Conservation (phyloP, 2,888 invertebrate genomes). For the Drosophila algonquin region DNA sequence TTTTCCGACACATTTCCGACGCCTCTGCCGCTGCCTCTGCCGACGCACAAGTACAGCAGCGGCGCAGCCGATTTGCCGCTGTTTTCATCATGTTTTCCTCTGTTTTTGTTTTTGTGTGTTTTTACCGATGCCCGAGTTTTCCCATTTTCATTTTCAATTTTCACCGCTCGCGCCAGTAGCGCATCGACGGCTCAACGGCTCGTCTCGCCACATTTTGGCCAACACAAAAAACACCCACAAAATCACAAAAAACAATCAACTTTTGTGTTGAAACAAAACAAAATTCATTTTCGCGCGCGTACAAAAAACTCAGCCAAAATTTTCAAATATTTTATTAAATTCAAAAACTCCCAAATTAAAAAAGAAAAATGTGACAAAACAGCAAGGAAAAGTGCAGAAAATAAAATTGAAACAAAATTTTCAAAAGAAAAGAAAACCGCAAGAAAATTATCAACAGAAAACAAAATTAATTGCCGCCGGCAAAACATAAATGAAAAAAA, state of each 20-base stretch:
- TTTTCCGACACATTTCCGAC: constrained; percentile 59
- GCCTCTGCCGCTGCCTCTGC: constrained; percentile 23
- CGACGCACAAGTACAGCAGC: constrained; percentile 61
- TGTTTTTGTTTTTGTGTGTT: constrained; percentile 38
- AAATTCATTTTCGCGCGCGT: constrained; percentile 17
- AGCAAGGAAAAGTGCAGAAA: constrained; percentile 6
- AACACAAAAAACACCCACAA: too few relatives aligned
- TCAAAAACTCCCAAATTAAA: constrained; percentile 1
- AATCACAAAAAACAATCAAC: constrained; percentile 8
- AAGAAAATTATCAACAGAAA: constrained; percentile 9
- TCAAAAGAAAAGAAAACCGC: constrained; percentile 6
- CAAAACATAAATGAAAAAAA: constrained; percentile 27
- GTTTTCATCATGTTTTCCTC: constrained; percentile 39
- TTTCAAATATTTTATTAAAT: not conserved
- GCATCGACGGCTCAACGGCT: constrained; percentile 82
- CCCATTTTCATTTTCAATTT: constrained; percentile 81
- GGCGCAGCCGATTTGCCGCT: constrained; percentile 68
- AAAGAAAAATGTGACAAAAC: constrained; percentile 3
- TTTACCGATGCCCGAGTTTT: constrained; percentile 71
- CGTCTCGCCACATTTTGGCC: constrained; percentile 76
- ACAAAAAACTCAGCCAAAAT: not conserved
- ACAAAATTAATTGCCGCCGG: constrained; percentile 50
- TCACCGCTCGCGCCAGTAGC: constrained; percentile 81
- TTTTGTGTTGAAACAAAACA: not conserved
- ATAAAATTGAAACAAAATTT: constrained; percentile 4